Evolutionary conservation across 2,888 invertebrate species (phyloP), one percentile per base, ranked within the genome.

Genomic region (Heliconius erato): DNA sequence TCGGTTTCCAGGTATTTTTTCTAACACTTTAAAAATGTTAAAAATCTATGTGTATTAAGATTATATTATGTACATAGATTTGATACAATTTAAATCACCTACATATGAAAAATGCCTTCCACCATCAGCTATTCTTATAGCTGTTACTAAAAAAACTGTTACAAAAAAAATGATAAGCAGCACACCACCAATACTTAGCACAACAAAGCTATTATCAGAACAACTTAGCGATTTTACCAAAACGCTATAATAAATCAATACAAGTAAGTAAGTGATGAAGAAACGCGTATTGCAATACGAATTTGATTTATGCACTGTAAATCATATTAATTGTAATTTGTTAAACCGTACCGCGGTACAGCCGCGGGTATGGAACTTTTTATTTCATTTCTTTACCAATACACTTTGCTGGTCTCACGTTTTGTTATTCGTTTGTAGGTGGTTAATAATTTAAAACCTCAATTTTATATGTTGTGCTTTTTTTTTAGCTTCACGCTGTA

Each of bases 291-390:
- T 82, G 83, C 84, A 83, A 83, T 82, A 83, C 84, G 77, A 81
- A 68, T 40, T 76, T 85, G 85, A 94, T 94, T 94, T 90, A 91
- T 90, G 91, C 87, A 87, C 86, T 88, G 91, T 93, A 94, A 94
- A 94, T 94, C 93, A 93, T 90, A 88, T 92, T 92, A 93, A 94
- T 94, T 93, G 91, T 91, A 92, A 92, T 93, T 92, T 92, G 91
- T 90, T 91, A 91, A 91, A 88, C 90, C 59, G 44, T 14, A 44
- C 44, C 44, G 44, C 6, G 80, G 82, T 82, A 80, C 78, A 49
- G 82, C 85, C 84, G 80, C 82, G 84, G 85, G 85, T 79, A 63
- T 71, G 35, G 35, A 23, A 49, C 89, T 80, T 83, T 82, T 79
- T 79, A 77, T 59, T 35, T n/a, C n/a, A 28, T 78, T 78, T 78